Percentiles rank a stretch among this genome's conserved stretches.
Conservation (phyloP, 2,888 invertebrate species). For the Theretra japonica region DNA sequence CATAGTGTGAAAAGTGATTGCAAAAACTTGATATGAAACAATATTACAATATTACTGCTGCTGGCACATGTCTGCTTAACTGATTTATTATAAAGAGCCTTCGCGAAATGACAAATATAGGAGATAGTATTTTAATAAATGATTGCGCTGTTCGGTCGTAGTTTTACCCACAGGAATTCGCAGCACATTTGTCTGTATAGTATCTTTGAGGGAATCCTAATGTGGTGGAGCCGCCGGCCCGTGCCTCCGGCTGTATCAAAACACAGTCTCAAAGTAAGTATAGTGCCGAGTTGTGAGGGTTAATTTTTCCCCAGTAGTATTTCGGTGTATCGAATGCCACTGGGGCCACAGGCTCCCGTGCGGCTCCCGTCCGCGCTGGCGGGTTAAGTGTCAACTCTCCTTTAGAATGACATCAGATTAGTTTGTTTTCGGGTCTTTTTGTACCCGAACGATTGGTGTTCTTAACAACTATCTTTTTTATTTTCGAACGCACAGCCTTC, state of each 20-base stretch:
- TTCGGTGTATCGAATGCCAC: neutral
- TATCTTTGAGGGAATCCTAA: neutral
- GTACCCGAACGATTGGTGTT: too few species aligned
- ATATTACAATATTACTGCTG: slow-evolving; percentile 28
- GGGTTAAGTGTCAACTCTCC: neutral
- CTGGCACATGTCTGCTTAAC: neutral
- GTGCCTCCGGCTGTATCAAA: neutral
- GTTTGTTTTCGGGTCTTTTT: too few species aligned
- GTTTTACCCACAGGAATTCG: neutral
- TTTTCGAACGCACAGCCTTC: too few species aligned
- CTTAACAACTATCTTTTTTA: too few species aligned
- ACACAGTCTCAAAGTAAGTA: neutral
- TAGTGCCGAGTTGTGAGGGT: slow-evolving; percentile 1
- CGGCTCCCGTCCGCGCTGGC: neutral
- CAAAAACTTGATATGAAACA: slow-evolving; percentile 41
- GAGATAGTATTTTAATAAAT: neutral
- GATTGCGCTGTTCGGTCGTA: neutral
- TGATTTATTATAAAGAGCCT: slow-evolving; percentile 19
- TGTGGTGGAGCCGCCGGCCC: neutral
- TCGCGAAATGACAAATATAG: neutral
- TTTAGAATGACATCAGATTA: too few species aligned
- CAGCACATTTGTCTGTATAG: neutral
- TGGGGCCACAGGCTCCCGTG: neutral
- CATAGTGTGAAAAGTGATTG: slow-evolving; percentile 40
- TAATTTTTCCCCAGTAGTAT: neutral